Evolutionary conservation across 2,113 vertebrate species (phyloP).

Genomic region (Anoura caudifer): DNA sequence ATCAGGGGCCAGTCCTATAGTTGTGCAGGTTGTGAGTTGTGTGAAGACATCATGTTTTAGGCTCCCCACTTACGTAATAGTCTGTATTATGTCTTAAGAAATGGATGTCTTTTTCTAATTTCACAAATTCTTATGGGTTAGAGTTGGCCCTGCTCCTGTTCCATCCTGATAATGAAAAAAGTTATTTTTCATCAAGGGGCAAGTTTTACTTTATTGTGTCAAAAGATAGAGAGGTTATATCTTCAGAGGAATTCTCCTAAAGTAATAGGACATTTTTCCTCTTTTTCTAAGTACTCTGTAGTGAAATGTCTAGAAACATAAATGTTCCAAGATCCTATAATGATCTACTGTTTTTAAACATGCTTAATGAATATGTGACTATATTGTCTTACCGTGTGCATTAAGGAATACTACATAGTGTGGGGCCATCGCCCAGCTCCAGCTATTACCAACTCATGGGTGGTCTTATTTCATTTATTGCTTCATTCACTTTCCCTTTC

Average conservation of each 20-base stretch:
- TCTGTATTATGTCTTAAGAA: background rate
- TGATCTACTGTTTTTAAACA: background rate
- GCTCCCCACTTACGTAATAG: background rate
- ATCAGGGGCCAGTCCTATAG: background rate
- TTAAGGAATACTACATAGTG: background rate
- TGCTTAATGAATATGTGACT: background rate
- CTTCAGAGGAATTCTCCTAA: slow-evolving; percentile 10
- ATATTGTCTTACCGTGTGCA: background rate
- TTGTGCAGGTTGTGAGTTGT: background rate
- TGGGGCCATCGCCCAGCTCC: background rate
- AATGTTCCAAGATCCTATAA: background rate
- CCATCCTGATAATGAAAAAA: background rate
- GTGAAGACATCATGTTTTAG: background rate
- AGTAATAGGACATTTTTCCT: slow-evolving; percentile 1
- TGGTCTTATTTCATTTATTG: background rate
- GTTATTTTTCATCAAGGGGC: background rate
- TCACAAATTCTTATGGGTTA: background rate
- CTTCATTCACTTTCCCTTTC: background rate
- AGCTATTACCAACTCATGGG: background rate
- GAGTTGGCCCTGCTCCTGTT: background rate
- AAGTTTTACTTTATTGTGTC: background rate
- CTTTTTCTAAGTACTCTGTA: background rate
- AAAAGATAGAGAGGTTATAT: background rate
- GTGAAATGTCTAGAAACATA: background rate
- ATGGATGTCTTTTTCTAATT: background rate